Evolutionary conservation across 2,888 invertebrate genomes (phyloP), one percentile per base, ranked within the genome.

Genomic region (Drosophila koepferae): DNA sequence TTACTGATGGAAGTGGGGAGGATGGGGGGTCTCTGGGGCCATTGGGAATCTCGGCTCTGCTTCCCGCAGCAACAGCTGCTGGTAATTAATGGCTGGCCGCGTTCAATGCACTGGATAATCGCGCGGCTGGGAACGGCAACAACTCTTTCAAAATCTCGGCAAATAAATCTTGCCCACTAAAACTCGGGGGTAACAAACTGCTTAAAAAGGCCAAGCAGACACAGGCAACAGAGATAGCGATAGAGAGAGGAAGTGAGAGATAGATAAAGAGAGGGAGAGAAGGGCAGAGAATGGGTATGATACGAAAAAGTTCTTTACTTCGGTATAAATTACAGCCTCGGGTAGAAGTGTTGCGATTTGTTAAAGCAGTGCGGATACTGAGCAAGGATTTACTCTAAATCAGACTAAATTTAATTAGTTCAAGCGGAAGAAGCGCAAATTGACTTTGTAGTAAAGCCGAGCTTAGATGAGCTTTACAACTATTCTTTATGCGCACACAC

Each of bases 21-120:
- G 3, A 18, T 14, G 16, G n/a, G 18, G 38, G 18, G 18, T 2
- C 20, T 14, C 20, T 28, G 48, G 43, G 40, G 23, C 46, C 28
- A 56, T 62, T 36, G 63, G 61, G 61, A 60, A 43, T 72, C 66
- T 56, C 43, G 34, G 38, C 48, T 41, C 63, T 16, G 56, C 38
- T 34, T 20, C 59, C 44, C 56, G 70, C 56, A 58, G 58, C 72
- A 74, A 83, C 90, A 89, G 88, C 90, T 89, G 89, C 83, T 79
- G 74, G 78, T 90, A 90, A 89, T 90, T 89, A 90, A 89, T 89
- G 89, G 78, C 69, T 73, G 80, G 76, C 72, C 81, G 80, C 89
- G 86, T 88, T 89, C 86, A 89, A 86, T 89, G 85, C 86, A 90
- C 88, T 85, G 86, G 80, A 90, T 88, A 89, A 90, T 90, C 89